A percentile compares a stretch with the other conserved stretches of the same genome.
These are phyloP conservation scores for Ctenodactylus gundi DNA, from an alignment of 2,113 vertebrate species.

Conservation along the genomic window DNA sequence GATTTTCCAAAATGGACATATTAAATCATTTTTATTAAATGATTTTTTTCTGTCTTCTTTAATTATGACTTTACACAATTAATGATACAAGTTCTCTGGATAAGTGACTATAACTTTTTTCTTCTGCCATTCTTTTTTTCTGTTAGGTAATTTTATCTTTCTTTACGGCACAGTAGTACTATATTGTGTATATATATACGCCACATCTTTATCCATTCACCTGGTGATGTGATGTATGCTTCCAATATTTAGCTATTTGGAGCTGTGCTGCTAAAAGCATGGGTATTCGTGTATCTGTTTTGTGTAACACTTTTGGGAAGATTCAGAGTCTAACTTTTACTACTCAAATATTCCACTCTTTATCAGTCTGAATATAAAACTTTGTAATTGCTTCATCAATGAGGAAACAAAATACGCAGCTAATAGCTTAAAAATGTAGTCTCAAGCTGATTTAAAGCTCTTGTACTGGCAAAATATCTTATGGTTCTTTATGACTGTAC, in stretches of 20 bases:
- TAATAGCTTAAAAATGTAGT: background rate
- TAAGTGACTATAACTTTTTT: background rate
- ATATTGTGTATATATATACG: too few species aligned
- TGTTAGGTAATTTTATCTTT: too few species aligned
- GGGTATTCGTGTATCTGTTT: too few species aligned
- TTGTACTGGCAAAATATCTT: background rate
- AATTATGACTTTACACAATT: background rate
- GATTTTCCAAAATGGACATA: background rate
- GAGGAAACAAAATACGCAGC: background rate
- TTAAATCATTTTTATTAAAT: background rate
- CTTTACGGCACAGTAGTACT: too few species aligned
- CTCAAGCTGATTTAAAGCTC: background rate
- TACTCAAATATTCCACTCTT: background rate
- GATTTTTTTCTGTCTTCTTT: background rate
- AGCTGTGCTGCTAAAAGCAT: too few species aligned
- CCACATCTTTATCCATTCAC: too few species aligned
- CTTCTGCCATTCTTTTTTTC: too few species aligned
- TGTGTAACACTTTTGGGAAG: too few species aligned
- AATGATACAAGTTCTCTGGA: background rate
- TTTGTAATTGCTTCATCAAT: constrained; percentile 7
- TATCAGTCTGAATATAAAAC: background rate
- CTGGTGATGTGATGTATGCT: too few species aligned
- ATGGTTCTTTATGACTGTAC: background rate
- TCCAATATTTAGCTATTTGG: too few species aligned
- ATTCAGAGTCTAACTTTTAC: too few species aligned